Percentiles rank a stretch among this genome's conserved stretches.
These are phyloP conservation scores for Petrophora chlorosata DNA, from an alignment of 2,888 invertebrate species.

Conservation along the genomic window DNA sequence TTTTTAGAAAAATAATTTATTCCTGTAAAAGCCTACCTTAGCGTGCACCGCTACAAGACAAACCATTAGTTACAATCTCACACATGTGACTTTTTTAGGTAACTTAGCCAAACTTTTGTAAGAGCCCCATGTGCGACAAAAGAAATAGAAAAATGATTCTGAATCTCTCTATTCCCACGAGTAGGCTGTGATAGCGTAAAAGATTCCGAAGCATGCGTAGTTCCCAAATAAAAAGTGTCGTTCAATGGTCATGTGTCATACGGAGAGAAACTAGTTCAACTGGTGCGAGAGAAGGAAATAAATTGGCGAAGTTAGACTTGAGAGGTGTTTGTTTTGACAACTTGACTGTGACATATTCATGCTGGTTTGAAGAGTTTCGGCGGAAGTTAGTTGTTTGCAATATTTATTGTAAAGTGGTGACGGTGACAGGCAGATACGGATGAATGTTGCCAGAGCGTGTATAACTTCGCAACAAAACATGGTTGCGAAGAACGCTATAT, in stretches of 20 bases:
- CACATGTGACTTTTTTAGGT: no score
- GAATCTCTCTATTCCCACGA: slow-evolving; percentile 30
- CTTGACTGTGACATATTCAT: slow-evolving; percentile 21
- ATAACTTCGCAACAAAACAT: no score
- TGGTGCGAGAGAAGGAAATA: slow-evolving; percentile 20
- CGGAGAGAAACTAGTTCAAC: slow-evolving; percentile 24
- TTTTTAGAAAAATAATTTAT: no score
- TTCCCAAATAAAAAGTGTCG: slow-evolving; percentile 23
- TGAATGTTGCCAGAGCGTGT: no score
- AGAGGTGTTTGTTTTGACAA: slow-evolving; percentile 25
- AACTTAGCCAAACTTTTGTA: not conserved
- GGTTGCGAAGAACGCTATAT: no score
- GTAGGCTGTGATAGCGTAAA: slow-evolving; percentile 29
- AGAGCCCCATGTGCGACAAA: slow-evolving; percentile 33
- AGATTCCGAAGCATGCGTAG: slow-evolving; percentile 27
- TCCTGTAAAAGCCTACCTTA: no score
- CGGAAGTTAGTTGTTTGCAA: no score
- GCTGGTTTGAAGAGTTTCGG: no score
- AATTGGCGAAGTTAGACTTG: slow-evolving; percentile 24
- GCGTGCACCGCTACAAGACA: no score
- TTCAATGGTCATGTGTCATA: slow-evolving; percentile 27
- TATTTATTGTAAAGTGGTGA: no score
- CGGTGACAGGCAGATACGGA: no score
- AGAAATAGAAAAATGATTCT: slow-evolving; percentile 33
- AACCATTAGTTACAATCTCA: no score